Base-by-base conservation (phyloP, 2,888 invertebrate species). In the Scaptodrosophila latifasciaeformis region DNA sequence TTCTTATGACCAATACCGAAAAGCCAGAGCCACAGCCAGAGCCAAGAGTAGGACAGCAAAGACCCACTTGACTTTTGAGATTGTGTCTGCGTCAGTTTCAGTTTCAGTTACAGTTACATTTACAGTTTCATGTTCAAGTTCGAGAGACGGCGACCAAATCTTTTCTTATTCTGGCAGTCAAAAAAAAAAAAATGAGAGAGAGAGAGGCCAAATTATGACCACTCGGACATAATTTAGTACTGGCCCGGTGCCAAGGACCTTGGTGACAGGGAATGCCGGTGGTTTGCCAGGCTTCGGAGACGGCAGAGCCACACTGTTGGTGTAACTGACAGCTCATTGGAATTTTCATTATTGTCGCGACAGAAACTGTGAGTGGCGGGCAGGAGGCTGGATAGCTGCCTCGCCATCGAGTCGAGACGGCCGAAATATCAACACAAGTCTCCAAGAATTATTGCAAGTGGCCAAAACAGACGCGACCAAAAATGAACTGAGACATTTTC, bases 281-380 rank as follows among this genome's bases (percentile, higher is more conserved):
- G 43, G 53, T 58, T 31, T 60, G 55, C 13, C 37, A 37, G 37
- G 4, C 4, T 15, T 37, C n/a, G n/a, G n/a, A n/a, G n/a, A n/a
- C n/a, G n/a, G n/a, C n/a, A n/a, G n/a, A 7, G 37, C 18, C 17
- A 10, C 1, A 10, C 17, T 39, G 15, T 44, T 13, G 17, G 27
- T 49, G 49, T 21, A 49, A 15, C 67, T 67, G 79, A 65, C 75
- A 72, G 79, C 62, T 69, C 65, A 72, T 64, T 71, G 76, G 72
- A 76, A 68, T 76, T 79, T 75, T 75, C 75, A 79, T 75, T 69
- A 76, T 72, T 69, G 63, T 72, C 72, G 60, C 75, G 4, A 24
- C 3, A 24, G n/a, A n/a, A n/a, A n/a, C n/a, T n/a, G n/a, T n/a
- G n/a, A n/a, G n/a, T n/a, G n/a, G n/a, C n/a, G n/a, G n/a, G n/a